Base-by-base conservation (phyloP, 2,113 vertebrate genomes). In the Sylvia atricapilla region DNA sequence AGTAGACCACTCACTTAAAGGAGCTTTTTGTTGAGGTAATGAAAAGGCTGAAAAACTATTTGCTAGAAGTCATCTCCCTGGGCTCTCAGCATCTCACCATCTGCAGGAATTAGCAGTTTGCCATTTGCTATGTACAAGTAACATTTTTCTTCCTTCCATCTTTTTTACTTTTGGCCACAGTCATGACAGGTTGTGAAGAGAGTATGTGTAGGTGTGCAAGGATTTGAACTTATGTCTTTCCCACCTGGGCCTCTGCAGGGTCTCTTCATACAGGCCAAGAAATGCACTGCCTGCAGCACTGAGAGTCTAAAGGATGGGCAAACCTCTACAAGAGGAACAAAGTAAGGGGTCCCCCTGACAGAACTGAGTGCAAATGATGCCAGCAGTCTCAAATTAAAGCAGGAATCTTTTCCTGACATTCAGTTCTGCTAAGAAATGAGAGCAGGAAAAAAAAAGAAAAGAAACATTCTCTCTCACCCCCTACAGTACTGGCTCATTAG, bases 21-120 rank as follows among this genome's bases (percentile, higher is more conserved):
- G 62, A 95, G 80, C 80, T 96, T 97, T 96, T 92, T 95, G 95
- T 92, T 93, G 80, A 58, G 68, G 83, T 78, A 93, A 94, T 89
- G 83, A 93, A 93, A 96, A 90, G 62, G 77, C 43, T 91, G 92
- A 90, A 94, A 95, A 96, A 49, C 56, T 66, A 43, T 92, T 90
- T 89, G 88, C 76, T 94, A 87, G 41, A 89, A 95, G 56, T 89
- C 93, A 94, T 90, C 76, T 95, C 93, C 88, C 92, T 84, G 58
- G 88, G 88, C 90, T 69, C 94, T 92, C 80, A 68, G 88, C 94
- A 93, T 95, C 90, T 87, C 80, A 78, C 90, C 53, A 10, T 82
- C 79, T 96, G 80, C 88, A 78, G 73, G 85, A 95, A 90, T 94
- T 92, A 94, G 88, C 80, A 89, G 69, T 76, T 81, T 93, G 88